Evolutionary conservation across 2,888 invertebrate species (phyloP).

Genomic region (Allophyes oxyacanthae): DNA sequence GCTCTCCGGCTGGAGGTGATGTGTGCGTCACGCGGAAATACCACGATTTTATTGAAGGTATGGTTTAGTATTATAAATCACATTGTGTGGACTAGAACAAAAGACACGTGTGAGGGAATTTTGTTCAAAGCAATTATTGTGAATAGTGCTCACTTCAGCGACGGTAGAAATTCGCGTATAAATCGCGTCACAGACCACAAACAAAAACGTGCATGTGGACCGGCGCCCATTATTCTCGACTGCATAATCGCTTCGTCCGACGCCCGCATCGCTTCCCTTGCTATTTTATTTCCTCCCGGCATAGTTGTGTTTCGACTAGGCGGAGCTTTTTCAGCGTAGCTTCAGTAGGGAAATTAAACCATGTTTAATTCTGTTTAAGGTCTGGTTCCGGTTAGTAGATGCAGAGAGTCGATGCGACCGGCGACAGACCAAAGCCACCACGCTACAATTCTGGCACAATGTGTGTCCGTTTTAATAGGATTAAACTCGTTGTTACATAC

Average conservation of each 20-base stretch:
- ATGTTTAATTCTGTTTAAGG: constrained; percentile 88
- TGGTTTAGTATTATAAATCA: constrained; percentile 34
- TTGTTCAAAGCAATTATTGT: constrained; percentile 88
- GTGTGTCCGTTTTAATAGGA: constrained; percentile 88
- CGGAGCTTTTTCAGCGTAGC: constrained; percentile 79
- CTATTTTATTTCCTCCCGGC: constrained; percentile 88
- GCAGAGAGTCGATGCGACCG: constrained; percentile 78
- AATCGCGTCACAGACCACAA: constrained; percentile 90
- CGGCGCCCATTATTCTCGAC: constrained; percentile 89
- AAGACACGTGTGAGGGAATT: constrained; percentile 79
- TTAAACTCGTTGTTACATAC: constrained; percentile 87
- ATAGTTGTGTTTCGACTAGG: constrained; percentile 87
- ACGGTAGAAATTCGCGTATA: constrained; percentile 88
- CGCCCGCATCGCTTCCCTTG: constrained; percentile 88
- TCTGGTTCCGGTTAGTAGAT: constrained; percentile 84
- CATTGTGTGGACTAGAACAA: constrained; percentile 64
- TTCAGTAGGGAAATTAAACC: constrained; percentile 86
- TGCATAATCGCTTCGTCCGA: constrained; percentile 89
- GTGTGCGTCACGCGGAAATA: constrained; percentile 13
- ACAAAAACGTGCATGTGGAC: constrained; percentile 89
- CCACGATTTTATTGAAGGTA: constrained; percentile 40
- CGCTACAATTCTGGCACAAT: constrained; percentile 86
- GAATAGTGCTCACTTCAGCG: constrained; percentile 88
- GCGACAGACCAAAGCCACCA: constrained; percentile 87
- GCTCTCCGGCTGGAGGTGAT: constrained; percentile 1